Percentiles rank a stretch among this genome's conserved stretches.
phyloP scores from a whole-genome alignment of 2,113 vertebrate genomes.

The Phodopus roborovskii region DNA sequence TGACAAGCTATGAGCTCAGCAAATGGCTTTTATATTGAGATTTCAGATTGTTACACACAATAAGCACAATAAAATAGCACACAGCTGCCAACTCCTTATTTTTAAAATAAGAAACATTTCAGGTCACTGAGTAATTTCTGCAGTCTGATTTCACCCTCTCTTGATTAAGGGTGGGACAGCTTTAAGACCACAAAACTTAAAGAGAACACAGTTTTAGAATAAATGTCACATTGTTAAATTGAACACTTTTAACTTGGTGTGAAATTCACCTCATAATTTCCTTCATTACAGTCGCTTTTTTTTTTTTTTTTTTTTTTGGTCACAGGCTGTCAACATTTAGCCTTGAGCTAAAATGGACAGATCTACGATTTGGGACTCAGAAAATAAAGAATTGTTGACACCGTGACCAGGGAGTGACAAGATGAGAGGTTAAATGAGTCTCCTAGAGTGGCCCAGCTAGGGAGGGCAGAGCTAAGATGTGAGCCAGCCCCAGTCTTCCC shows the following conservation, averaged over 20 bases:
- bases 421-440: background rate
- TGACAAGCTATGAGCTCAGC: background rate
- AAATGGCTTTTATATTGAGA: background rate
- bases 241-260: slow-evolving; percentile 10
- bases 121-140: background rate
- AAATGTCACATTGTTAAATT: background rate
- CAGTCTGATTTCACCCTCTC: background rate
- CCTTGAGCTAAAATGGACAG: slow-evolving; percentile 1
- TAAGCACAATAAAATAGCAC: background rate
- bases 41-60: background rate
- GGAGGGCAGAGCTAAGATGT: background rate
- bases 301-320: background rate
- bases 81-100: background rate
- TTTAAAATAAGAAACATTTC: slow-evolving; percentile 39
- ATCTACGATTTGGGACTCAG: background rate
- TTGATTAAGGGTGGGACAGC: background rate
- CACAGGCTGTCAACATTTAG: background rate
- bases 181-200: slow-evolving; percentile 20
- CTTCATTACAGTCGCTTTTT: background rate
- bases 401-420: background rate
- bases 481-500: background rate
- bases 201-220: background rate
- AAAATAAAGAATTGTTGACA: background rate
- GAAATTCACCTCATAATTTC: background rate
- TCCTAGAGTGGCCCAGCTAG: background rate